Conservation (phyloP, 2,113 vertebrate species). For the Aptenodytes forsteri region DNA sequence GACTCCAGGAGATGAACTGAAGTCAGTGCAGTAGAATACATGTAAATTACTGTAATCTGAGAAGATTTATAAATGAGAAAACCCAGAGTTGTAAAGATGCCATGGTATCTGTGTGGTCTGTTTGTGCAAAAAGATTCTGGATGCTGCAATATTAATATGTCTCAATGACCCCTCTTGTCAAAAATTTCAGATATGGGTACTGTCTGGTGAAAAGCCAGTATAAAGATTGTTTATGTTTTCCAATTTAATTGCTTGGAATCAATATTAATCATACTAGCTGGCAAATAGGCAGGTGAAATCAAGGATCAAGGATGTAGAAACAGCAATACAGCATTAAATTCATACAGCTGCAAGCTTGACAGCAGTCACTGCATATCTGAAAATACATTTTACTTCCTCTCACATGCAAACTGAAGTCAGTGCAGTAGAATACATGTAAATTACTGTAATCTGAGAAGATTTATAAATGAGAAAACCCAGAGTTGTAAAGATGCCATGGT, state of each 20-base stretch:
- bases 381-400: slow-evolving; percentile 57
- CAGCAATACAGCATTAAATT: slow-evolving; percentile 35
- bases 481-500: background rate
- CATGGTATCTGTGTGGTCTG: background rate
- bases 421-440: background rate
- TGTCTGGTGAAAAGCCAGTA: slow-evolving; percentile 16
- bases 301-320: slow-evolving; percentile 39
- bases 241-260: slow-evolving; percentile 62
- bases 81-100: background rate
- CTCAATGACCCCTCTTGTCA: background rate
- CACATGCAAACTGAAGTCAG: slow-evolving; percentile 40
- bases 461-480: background rate
- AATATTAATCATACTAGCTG: slow-evolving; percentile 54
- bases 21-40: background rate
- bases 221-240: slow-evolving; percentile 37
- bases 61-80: background rate
- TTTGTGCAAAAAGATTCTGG: background rate
- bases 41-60: background rate
- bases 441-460: background rate
- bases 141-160: background rate
- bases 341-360: slow-evolving; percentile 41
- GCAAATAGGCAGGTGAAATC: slow-evolving; percentile 38
- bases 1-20: background rate
- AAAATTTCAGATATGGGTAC: background rate
- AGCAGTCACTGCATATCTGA: slow-evolving; percentile 36